Base-by-base conservation (phyloP, 2,113 vertebrate genomes). In the Rhabdomys dilectus region DNA sequence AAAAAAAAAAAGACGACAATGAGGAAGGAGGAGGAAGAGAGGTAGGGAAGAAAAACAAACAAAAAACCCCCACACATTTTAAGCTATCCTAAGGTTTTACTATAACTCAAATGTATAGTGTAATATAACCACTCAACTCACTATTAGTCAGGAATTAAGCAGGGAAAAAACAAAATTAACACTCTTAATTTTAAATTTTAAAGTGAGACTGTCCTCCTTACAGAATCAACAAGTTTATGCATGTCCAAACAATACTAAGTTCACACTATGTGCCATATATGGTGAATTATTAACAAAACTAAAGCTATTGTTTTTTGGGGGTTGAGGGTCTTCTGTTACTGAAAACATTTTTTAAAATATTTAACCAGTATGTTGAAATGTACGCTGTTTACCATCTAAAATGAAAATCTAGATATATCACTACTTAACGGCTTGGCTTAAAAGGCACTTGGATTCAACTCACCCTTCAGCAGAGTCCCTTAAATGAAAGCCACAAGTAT, bases 141-240 rank as follows among this genome's bases (percentile, higher is more conserved):
- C 51, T 0, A 91, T 68, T 19, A 88, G 22, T 91, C 48, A 95
- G 62, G 36, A 88, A 9, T 75, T 62, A 89, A 92, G n/a, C 12
- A 93, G 70, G 3, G 21, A 3, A 90, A 97, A 95, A 87, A 39
- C 4, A 93, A 93, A 96, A 86, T 42, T 8, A 73, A 66, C 22
- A 84, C 42, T 78, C 56, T 86, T 89, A 77, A 90, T 92, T 95
- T 96, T 91, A 68, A 96, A 84, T 75, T 84, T 88, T 95, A 93
- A 89, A 91, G 51, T 88, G 42, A 92, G 13, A 96, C 36, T 72
- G 39, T 89, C 64, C 34, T 66, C 15, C 64, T 39, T 22, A 31
- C 26, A 91, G 42, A 90, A 87, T 92, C 91, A 94, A 89, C 51
- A 93, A 60, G 36, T 88, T 60, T 85, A 51, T 73, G 24, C 42